Evolutionary conservation across 2,797 vertebrate genomes (phyloP).

Genomic region (Trachops cirrhosus): DNA sequence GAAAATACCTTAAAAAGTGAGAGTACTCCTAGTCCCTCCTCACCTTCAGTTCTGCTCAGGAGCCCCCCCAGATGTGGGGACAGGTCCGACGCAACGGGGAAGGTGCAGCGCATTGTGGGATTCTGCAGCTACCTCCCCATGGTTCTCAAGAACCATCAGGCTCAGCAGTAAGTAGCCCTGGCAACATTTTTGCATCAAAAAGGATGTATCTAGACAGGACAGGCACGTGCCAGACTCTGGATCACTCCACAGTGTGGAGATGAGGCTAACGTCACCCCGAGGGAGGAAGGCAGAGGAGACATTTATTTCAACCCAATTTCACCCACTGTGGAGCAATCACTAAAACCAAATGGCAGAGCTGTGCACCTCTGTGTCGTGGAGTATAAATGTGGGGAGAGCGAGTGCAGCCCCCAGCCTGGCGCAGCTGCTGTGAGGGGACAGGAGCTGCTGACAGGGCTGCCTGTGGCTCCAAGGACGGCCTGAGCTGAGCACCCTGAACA

Average conservation of each 20-base stretch:
- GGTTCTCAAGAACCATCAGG: background rate
- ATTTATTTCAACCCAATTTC: conserved; percentile 71
- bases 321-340: conserved; percentile 51
- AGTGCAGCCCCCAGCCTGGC: background rate
- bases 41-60: background rate
- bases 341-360: conserved; percentile 22
- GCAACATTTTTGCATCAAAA: conserved; percentile 34
- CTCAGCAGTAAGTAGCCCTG: background rate
- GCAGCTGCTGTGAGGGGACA: background rate
- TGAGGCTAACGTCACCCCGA: conserved; percentile 18
- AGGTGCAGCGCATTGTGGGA: accelerated
- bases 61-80: background rate
- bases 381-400: background rate
- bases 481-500: background rate
- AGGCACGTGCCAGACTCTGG: background rate
- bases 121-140: background rate
- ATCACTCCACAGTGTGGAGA: conserved; percentile 41
- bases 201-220: conserved; percentile 15
- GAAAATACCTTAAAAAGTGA: background rate
- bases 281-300: conserved; percentile 46
- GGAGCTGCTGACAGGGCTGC: background rate
- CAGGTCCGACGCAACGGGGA: accelerated
- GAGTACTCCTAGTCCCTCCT: background rate
- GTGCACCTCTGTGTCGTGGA: accelerated
- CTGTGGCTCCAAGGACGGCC: background rate